phyloP scores from a whole-genome alignment of 2,888 invertebrate species.

The Hemaris fuciformis region DNA sequence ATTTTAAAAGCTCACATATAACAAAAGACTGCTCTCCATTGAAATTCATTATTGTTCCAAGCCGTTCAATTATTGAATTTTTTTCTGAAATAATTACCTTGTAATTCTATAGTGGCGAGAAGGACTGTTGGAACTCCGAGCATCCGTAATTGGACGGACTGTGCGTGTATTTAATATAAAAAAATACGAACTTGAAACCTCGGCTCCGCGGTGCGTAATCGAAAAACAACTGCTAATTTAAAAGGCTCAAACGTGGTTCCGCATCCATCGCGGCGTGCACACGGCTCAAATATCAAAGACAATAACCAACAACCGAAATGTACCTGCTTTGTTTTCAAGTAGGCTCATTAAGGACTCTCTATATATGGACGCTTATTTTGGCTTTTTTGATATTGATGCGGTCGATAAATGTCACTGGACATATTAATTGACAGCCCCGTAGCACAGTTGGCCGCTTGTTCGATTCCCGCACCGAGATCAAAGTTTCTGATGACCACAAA shows the following conservation, averaged over 20 bases:
- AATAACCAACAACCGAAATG: conserved; percentile 35
- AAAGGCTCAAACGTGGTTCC: conserved; percentile 11
- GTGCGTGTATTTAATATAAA: neutral
- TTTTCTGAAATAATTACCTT: neutral
- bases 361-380: conserved; percentile 22
- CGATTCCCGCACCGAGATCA: no score
- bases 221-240: conserved; percentile 11
- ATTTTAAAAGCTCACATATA: no score
- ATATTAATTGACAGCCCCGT: no score
- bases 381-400: neutral
- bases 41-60: no score
- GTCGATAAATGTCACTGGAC: neutral
- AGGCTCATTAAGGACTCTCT: conserved; percentile 48
- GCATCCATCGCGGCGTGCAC: conserved; percentile 17
- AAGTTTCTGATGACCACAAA: no score
- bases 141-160: neutral
- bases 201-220: neutral
- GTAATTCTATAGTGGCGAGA: neutral
- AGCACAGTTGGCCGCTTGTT: no score
- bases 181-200: neutral
- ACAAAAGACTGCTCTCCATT: no score
- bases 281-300: conserved; percentile 48
- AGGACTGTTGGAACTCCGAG: neutral
- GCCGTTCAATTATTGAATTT: neutral
- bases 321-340: conserved; percentile 52